phyloP scores from a whole-genome alignment of 2,113 vertebrate genomes.

The Paradoxurus hermaphroditus region DNA sequence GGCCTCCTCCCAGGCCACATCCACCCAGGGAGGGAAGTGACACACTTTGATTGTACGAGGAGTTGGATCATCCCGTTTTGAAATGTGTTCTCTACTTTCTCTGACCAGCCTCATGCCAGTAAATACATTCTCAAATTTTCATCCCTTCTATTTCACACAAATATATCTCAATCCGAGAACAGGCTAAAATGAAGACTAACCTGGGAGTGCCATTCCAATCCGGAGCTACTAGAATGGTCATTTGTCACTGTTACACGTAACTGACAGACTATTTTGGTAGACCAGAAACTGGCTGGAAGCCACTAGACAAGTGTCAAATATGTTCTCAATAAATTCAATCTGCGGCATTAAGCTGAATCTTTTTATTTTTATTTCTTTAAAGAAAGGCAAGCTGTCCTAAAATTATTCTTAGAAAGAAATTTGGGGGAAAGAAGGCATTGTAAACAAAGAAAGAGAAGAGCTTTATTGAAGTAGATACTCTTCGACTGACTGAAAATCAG shows the following conservation, averaged over 20 bases:
- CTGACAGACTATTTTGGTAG: conserved; percentile 1
- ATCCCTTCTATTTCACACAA: background rate
- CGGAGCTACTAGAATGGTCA: background rate
- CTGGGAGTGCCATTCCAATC: conserved; percentile 11
- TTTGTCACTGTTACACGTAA: conserved; percentile 1
- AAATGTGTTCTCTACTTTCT: background rate
- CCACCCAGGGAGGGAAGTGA: background rate
- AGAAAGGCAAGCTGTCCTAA: background rate
- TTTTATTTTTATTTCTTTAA: background rate
- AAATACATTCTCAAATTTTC: conserved; percentile 4
- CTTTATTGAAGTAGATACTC: background rate
- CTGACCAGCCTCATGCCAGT: background rate
- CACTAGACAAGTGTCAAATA: conserved; percentile 1
- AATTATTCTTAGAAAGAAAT: background rate
- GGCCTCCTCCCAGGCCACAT: background rate
- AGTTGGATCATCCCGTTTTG: background rate
- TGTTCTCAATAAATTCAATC: conserved; percentile 31
- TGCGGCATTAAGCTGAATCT: background rate
- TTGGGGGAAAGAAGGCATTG: background rate
- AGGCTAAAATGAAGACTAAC: conserved; percentile 14
- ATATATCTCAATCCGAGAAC: background rate
- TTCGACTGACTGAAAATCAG: background rate
- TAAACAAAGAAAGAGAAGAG: background rate
- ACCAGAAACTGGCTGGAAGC: background rate
- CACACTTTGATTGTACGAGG: background rate